Evolutionary conservation across 2,797 vertebrate genomes (phyloP), one percentile per base, ranked within the genome.

Genomic region (Danio kyathit): DNA sequence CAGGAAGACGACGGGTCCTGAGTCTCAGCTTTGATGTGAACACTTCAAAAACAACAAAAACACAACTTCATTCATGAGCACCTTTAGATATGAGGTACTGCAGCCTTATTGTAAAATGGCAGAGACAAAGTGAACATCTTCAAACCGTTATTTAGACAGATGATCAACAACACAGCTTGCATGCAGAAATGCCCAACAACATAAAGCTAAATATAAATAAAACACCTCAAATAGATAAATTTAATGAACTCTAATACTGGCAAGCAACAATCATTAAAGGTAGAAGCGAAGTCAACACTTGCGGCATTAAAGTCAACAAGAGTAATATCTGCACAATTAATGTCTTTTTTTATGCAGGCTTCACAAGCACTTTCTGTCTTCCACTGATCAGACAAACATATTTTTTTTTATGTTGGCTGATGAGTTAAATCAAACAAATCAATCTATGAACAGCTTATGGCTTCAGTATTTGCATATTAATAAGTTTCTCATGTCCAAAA

Each of bases 1-100:
- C 98, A 99, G 0, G 98, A 99, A 16, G 97, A 98, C 0, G 96
- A 89, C 0, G 96, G 94, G 63, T 99, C 97, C 77, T 93, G 94
- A 87, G 95, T 96, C 88, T 99, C 97, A 78, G 95, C 90, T 95
- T 96, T 96, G 21, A 95, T 96, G 93, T 96, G 94, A 84, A 97
- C 95, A 87, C 97, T 99, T 17, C n/a, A 16, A 82, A 79, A 81
- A 63, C 29, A 72, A 44, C 0, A 64, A 41, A 82, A 74, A 72
- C 2, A 77, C 4, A 67, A 10, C 17, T 83, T 19, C 41, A 83
- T 78, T 80, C 19, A 74, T 41, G 14, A 43, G 57, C 4, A 71
- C 38, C 13, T 54, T 54, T 40, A 6, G 14, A 43, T 38, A 52
- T 21, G 65, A 57, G 41, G n/a, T 41, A 46, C 9, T 38, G 10